Conservation (phyloP, 1,140 invertebrate species). For the Amphibalanus amphitrite region DNA sequence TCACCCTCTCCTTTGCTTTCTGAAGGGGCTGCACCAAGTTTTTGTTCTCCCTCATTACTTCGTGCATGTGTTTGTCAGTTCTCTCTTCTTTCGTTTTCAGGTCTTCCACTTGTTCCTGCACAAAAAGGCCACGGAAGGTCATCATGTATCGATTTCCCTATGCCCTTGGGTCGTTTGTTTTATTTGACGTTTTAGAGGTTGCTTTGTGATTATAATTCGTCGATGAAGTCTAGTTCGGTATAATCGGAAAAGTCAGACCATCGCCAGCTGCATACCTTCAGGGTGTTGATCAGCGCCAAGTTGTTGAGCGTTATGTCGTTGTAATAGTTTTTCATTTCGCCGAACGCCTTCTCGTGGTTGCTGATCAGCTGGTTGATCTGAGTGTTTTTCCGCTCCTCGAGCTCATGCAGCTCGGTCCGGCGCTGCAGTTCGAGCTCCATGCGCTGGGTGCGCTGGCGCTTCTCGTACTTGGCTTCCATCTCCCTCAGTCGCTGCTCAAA, state of each 20-base stretch:
- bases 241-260: no score
- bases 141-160: no score
- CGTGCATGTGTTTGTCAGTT: not conserved
- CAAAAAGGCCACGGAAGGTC: no score
- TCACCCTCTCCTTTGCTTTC: not conserved
- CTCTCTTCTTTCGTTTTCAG: slow-evolving; percentile 15
- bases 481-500: not conserved
- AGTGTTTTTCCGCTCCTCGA: slow-evolving; percentile 75
- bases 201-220: no score
- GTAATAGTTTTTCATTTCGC: slow-evolving; percentile 81
- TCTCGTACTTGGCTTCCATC: not conserved
- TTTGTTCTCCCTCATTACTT: not conserved
- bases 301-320: slow-evolving; percentile 86
- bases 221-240: no score
- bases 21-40: not conserved
- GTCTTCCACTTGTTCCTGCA: not conserved
- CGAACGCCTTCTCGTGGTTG: slow-evolving; percentile 65
- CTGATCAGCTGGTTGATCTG: slow-evolving; percentile 61
- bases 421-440: slow-evolving; percentile 40
- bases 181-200: no score
- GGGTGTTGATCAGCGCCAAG: slow-evolving; percentile 44
- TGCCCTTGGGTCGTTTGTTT: no score
- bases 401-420: slow-evolving; percentile 49
- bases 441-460: not conserved
- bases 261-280: no score